Evolutionary conservation across 2,888 invertebrate species (phyloP).

Genomic region (Tetranychus truncatus): DNA sequence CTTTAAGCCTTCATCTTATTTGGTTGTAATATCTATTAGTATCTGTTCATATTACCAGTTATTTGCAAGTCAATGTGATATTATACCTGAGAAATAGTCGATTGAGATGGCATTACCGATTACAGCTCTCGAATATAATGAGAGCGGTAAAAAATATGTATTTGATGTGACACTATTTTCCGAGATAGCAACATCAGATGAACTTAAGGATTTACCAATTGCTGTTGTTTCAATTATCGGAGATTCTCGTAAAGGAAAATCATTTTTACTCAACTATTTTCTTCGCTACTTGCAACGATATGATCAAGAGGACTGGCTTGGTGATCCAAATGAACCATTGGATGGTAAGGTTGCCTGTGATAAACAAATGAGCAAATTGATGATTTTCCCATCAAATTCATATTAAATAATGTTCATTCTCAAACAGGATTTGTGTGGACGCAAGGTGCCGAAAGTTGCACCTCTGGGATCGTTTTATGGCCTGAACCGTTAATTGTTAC

Average conservation of each 20-base stretch:
- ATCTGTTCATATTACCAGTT: too few species aligned
- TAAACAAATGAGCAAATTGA: too few species aligned
- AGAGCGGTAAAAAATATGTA: conserved; percentile 47
- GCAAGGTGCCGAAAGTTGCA: conserved; percentile 86
- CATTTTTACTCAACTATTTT: conserved; percentile 89
- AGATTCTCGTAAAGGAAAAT: conserved; percentile 93
- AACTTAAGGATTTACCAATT: conserved; percentile 60
- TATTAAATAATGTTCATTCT: not conserved
- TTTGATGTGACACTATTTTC: conserved; percentile 43
- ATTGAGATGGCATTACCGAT: too few species aligned
- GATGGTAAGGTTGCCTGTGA: not conserved
- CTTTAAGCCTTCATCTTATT: too few species aligned
- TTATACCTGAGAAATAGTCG: too few species aligned
- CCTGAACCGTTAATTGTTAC: conserved; percentile 67
- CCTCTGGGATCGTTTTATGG: conserved; percentile 92
- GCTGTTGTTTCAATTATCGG: conserved; percentile 94
- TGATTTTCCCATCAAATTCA: too few species aligned
- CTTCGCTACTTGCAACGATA: conserved; percentile 44
- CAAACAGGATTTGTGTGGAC: conserved; percentile 69
- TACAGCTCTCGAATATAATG: too few species aligned
- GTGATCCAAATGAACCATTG: too few species aligned
- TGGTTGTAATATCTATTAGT: too few species aligned
- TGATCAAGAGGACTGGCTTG: too few species aligned
- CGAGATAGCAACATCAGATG: conserved; percentile 37
- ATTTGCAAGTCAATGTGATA: too few species aligned